A percentile compares a stretch with the other conserved stretches of the same genome.
phyloP scores from a whole-genome alignment of 2,113 vertebrate species.

The Rhea americana region DNA sequence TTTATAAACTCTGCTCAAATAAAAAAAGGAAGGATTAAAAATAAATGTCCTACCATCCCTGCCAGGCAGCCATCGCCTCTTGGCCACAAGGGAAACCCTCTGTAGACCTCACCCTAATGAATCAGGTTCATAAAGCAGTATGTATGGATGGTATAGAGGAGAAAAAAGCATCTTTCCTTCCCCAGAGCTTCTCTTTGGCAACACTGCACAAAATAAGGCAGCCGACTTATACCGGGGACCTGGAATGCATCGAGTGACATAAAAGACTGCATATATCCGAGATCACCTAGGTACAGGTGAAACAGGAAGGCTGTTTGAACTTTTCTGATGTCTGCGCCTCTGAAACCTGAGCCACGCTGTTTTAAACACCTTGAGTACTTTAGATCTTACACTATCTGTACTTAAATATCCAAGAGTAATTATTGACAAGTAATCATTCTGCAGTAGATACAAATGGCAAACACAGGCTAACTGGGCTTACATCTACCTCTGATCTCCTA shows the following conservation, averaged over 20 bases:
- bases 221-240: not conserved
- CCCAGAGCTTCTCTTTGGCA: not conserved
- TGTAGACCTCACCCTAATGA: not conserved
- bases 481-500: not conserved
- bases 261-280: not conserved
- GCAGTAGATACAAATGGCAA: not conserved
- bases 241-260: not conserved
- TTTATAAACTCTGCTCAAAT: not conserved
- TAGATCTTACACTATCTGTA: not conserved
- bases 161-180: not conserved
- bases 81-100: not conserved
- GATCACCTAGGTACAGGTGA: not conserved
- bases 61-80: not conserved
- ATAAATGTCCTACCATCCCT: fast-evolving
- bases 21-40: not conserved
- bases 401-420: not conserved
- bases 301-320: not conserved
- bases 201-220: not conserved
- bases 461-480: too few relatives aligned
- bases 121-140: not conserved
- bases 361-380: too few relatives aligned
- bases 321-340: not conserved
- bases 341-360: not conserved
- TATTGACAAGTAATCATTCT: not conserved
- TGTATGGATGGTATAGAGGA: not conserved